Percentiles rank a stretch among this genome's conserved stretches.
Evolutionary conservation across 2,113 vertebrate species (phyloP).

Genomic region (Halichoeres trimaculatus): DNA sequence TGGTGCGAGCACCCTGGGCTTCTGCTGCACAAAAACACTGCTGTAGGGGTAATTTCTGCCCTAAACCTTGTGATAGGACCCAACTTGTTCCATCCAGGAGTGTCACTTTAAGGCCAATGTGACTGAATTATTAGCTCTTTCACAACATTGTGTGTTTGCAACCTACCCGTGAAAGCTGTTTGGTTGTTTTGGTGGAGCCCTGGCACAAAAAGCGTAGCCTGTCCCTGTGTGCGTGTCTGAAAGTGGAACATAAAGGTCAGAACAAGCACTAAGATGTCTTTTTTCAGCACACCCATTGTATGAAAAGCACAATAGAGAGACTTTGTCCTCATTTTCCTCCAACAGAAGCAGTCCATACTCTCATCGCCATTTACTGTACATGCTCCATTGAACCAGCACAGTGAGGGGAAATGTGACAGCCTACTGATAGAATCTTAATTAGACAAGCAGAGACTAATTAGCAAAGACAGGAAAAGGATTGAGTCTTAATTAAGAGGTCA

Average conservation of each 20-base stretch:
- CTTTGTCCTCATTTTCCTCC: constrained; percentile 23
- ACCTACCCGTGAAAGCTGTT: neutral
- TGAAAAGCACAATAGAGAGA: constrained; percentile 1
- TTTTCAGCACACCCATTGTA: neutral
- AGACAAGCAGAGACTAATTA: constrained; percentile 71
- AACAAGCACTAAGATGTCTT: constrained; percentile 25
- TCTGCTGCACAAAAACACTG: too few species aligned
- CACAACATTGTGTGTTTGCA: too few species aligned
- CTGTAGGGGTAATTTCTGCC: too few species aligned
- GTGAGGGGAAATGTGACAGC: constrained; percentile 43
- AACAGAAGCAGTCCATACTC: neutral
- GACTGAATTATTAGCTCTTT: too few species aligned
- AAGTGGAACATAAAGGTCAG: constrained; percentile 20
- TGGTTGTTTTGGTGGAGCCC: neutral
- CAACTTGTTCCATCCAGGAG: too few species aligned
- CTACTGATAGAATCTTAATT: constrained; percentile 68
- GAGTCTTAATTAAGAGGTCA: constrained; percentile 73
- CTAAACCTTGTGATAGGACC: too few species aligned
- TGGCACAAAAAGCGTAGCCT: neutral
- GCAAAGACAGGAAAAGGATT: constrained; percentile 58
- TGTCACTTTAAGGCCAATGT: too few species aligned
- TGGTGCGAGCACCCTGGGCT: too few species aligned
- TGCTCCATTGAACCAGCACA: constrained; percentile 16
- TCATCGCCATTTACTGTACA: constrained; percentile 2
- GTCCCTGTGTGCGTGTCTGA: constrained; percentile 7